phyloP scores from a whole-genome alignment of 2,113 vertebrate species.

The Xenopus tropicalis region DNA sequence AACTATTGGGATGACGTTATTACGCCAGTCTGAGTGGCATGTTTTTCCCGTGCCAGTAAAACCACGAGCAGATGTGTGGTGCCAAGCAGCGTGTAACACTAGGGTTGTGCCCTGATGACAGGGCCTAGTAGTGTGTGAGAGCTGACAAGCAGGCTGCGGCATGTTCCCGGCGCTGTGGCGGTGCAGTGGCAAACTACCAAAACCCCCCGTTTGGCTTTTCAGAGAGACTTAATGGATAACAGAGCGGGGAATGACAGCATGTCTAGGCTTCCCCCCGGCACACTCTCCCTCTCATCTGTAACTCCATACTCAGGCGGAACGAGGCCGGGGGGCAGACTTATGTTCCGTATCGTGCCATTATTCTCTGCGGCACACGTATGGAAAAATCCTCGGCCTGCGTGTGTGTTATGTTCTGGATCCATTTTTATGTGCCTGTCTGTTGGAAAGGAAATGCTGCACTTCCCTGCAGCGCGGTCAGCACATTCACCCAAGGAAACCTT shows the following conservation, averaged over 20 bases:
- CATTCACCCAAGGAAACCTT: neutral
- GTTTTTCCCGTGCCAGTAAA: too few relatives aligned
- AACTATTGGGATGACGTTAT: too few relatives aligned
- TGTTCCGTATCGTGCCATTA: neutral
- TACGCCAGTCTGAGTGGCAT: too few relatives aligned
- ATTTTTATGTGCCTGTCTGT: neutral
- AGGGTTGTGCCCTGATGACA: neutral
- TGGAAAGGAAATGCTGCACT: neutral
- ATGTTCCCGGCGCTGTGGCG: neutral
- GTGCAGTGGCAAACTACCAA: neutral
- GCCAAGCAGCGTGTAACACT: too few relatives aligned
- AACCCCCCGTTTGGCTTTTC: conserved; percentile 25
- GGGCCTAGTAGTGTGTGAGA: neutral
- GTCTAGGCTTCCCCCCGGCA: conserved; percentile 6
- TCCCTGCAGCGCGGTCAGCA: neutral
- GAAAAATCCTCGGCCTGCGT: neutral
- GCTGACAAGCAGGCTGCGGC: neutral
- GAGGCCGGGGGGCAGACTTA: neutral
- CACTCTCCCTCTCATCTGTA: neutral
- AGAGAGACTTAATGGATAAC: conserved; percentile 18
- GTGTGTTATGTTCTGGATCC: neutral
- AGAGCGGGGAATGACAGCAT: conserved; percentile 6
- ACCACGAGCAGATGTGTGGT: too few relatives aligned
- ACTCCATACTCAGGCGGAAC: neutral
- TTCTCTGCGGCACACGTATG: neutral